Conservation (phyloP, 2,888 invertebrate species). For the Eurytoma californica region DNA sequence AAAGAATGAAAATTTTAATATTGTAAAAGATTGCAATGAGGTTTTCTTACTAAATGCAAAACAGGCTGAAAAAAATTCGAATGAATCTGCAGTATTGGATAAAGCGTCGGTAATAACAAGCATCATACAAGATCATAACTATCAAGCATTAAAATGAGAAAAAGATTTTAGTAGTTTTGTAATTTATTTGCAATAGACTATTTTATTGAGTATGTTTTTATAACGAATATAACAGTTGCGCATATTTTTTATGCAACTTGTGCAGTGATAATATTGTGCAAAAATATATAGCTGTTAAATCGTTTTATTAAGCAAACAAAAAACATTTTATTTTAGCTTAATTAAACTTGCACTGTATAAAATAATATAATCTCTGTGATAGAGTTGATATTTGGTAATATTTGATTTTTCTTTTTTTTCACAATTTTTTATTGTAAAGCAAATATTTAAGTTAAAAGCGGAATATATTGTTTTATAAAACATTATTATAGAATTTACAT, state of each 20-base stretch:
- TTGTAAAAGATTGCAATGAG: constrained; percentile 32
- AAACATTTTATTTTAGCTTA: constrained; percentile 42
- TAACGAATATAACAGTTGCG: neutral
- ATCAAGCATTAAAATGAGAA: constrained; percentile 50
- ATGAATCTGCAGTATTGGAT: constrained; percentile 42
- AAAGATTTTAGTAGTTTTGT: constrained; percentile 31
- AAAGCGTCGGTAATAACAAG: constrained; percentile 8
- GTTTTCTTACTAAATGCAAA: constrained; percentile 39
- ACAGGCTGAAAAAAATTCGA: constrained; percentile 34
- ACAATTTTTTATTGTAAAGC: constrained; percentile 41
- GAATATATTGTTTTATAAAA: constrained; percentile 44
- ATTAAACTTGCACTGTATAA: constrained; percentile 42
- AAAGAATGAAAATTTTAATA: constrained; percentile 26
- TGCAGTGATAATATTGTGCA: constrained; percentile 41
- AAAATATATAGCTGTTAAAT: constrained; percentile 32
- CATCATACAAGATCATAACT: constrained; percentile 55
- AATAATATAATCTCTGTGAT: constrained; percentile 55
- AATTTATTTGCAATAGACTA: constrained; percentile 45
- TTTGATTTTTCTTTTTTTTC: constrained; percentile 41
- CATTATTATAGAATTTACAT: constrained; percentile 34
- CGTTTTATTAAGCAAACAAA: constrained; percentile 21
- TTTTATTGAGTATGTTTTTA: constrained; percentile 39
- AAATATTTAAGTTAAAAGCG: constrained; percentile 57
- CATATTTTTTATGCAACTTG: constrained; percentile 34
- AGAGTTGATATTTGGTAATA: constrained; percentile 50